Evolutionary conservation across 2,797 vertebrate species (phyloP).

Genomic region (Sebastes minor): DNA sequence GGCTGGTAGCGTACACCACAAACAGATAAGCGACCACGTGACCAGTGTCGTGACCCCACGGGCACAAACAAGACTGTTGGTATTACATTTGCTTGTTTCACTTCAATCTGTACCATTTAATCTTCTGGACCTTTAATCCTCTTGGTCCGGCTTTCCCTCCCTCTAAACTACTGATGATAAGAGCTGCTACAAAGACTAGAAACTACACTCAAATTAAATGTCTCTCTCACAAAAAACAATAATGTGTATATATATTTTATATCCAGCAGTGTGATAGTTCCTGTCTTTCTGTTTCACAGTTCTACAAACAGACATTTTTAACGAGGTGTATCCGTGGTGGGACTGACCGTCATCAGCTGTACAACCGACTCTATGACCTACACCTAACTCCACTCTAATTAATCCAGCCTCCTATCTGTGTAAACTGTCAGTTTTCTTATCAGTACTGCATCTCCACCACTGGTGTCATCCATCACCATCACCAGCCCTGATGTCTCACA

Average conservation of each 20-base stretch:
- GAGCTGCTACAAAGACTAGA: not conserved
- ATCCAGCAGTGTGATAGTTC: not conserved
- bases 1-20: not conserved
- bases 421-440: not conserved
- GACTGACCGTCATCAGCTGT: not conserved
- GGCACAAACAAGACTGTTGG: not conserved
- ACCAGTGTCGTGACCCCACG: slow-evolving; percentile 1
- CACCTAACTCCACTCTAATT: not conserved
- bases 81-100: slow-evolving; percentile 12
- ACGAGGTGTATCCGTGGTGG: not conserved
- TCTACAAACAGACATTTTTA: not conserved
- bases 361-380: not conserved
- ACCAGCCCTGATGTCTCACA: slow-evolving; percentile 3
- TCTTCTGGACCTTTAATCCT: slow-evolving; percentile 40
- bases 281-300: too few species aligned
- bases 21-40: slow-evolving; percentile 31
- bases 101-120: slow-evolving; percentile 34
- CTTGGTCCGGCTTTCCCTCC: slow-evolving; percentile 4
- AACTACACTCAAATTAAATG: not conserved
- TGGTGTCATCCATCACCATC: slow-evolving; percentile 29
- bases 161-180: not conserved
- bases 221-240: not conserved
- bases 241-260: not conserved
- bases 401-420: not conserved
- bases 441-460: not conserved